Evolutionary conservation across 2,888 invertebrate species (phyloP), one percentile per base, ranked within the genome.

Genomic region (Pasiphila rectangulata): DNA sequence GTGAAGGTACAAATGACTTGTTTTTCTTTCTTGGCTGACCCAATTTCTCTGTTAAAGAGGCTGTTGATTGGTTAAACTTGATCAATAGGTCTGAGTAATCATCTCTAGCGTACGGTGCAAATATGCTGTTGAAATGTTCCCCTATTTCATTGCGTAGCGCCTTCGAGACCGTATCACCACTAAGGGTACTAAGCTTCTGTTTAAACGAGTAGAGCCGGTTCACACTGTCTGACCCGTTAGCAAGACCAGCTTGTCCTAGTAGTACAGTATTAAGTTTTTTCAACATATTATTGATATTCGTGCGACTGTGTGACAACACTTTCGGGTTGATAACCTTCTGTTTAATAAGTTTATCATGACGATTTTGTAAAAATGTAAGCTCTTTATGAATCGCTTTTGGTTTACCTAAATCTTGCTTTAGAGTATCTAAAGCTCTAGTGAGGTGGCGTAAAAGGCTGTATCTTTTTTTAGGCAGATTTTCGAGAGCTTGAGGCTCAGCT

Each of bases 191-290:
- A 1, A 89, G 61, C 57, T 72, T 75, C 35, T 76, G 63, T 25
- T 79, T 72, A 12, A 86, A 71, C 0, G 70, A 52, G 32, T 83
- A 56, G 10, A 92, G 64, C 51, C 84, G 78, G 2, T 69, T 80
- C 15, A 91, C 63, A 60, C 90, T 90, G 47, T 66, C 59, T 0
- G 74, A 62, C 1, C 92, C 92, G 44, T 89, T 84, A 2, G 78
- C 78, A 13, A 92, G 81, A 0, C 91, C 92, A 0, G 90, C 90
- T 67, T 92, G 91, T 0, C 92, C 92, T 3, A 92, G 68, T 3
- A 92, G 72, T 20, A 92, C 83, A 84, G 90, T 91, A 59, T 92
- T 92, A 0, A 92, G 69, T 35, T 78, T 79, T 41, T 79, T 89
- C 2, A 90, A 67, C 61, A 82, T 75, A 32, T 72, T 72, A 44